phyloP scores from a whole-genome alignment of 2,113 vertebrate genomes.

The Labeo rohita region DNA sequence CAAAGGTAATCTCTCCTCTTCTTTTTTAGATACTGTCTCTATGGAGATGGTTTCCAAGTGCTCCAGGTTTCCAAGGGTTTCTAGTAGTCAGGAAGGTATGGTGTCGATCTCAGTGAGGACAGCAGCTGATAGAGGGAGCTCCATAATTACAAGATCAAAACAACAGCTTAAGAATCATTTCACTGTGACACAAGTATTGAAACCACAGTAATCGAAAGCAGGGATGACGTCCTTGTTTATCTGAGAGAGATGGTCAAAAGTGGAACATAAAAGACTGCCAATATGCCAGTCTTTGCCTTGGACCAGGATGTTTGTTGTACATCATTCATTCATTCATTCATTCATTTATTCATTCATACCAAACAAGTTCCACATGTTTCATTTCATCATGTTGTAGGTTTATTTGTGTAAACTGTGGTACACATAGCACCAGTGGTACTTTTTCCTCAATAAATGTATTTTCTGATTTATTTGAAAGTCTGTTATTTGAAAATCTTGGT shows the following conservation, averaged over 20 bases:
- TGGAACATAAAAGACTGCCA: neutral
- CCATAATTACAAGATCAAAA: neutral
- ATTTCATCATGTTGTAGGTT: too few species aligned
- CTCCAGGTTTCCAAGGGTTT: constrained; percentile 56
- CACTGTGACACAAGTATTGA: neutral
- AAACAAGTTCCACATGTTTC: too few species aligned
- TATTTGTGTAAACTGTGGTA: too few species aligned
- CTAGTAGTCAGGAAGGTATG: constrained; percentile 2
- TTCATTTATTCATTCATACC: too few species aligned
- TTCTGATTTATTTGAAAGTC: neutral
- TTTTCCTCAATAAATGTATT: too few species aligned
- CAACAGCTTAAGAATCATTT: neutral
- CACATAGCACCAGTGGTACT: too few species aligned
- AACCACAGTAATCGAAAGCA: neutral
- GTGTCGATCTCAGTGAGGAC: neutral
- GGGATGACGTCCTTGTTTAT: neutral
- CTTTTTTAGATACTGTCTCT: constrained; percentile 29
- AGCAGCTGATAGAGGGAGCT: neutral
- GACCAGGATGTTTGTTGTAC: neutral
- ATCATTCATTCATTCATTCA: too few species aligned
- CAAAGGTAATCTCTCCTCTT: constrained; percentile 25
- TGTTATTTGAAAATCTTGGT: neutral
- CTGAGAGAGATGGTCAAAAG: neutral
- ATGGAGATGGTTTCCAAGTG: constrained; percentile 53
- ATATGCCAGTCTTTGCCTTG: neutral